Conservation (phyloP, 2,888 invertebrate genomes). For the Dolichomitus sp. region DNA sequence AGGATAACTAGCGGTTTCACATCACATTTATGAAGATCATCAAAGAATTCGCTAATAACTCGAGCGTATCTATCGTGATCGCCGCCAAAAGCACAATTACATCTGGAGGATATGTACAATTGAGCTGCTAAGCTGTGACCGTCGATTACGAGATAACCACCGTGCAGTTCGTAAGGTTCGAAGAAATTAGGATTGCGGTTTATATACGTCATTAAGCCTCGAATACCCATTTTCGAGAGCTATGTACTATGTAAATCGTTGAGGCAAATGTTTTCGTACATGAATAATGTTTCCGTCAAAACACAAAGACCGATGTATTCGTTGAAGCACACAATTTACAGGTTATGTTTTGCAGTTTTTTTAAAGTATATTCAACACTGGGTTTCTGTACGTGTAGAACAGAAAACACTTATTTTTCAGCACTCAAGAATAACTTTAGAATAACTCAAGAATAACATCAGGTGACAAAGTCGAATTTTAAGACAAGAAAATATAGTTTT, state of each 20-base stretch:
- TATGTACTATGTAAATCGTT: conserved; percentile 42
- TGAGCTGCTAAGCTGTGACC: conserved; percentile 92
- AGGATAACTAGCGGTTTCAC: conserved; percentile 92
- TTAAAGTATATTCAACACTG: neutral
- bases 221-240: conserved; percentile 87
- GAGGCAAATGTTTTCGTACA: neutral
- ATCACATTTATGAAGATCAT: conserved; percentile 90
- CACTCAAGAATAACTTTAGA: neutral
- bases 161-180: conserved; percentile 89
- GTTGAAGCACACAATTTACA: neutral
- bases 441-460: neutral
- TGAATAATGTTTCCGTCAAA: neutral
- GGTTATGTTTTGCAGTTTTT: neutral
- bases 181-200: conserved; percentile 90
- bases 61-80: conserved; percentile 94
- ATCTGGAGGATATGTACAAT: conserved; percentile 89
- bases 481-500: neutral
- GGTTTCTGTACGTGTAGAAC: neutral
- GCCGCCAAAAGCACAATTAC: conserved; percentile 93
- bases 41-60: conserved; percentile 90
- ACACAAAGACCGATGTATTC: neutral
- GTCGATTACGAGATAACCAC: conserved; percentile 92
- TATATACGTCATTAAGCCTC: conserved; percentile 95
- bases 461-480: neutral
- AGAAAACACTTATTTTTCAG: neutral